Percentiles rank a stretch among this genome's conserved stretches.
These are phyloP conservation scores for Amblyjoppa fuscipennis DNA, from an alignment of 2,888 invertebrate genomes.

Conservation along the genomic window DNA sequence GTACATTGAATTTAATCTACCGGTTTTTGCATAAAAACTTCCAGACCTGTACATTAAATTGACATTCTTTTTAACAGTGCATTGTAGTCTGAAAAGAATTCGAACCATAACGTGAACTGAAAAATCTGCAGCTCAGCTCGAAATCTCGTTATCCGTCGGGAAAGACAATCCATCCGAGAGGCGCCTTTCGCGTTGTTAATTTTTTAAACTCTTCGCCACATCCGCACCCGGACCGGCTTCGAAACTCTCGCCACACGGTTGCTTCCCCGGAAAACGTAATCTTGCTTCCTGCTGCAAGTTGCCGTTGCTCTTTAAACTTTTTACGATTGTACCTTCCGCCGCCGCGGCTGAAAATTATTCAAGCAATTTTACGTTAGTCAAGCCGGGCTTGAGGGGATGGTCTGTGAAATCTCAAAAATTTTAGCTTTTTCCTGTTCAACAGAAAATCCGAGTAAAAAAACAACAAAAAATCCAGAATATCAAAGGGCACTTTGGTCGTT, in stretches of 20 bases:
- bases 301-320: not conserved
- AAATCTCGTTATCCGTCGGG: not conserved
- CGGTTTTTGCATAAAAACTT: too few relatives aligned
- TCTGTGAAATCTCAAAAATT: not conserved
- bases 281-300: not conserved
- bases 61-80: too few relatives aligned
- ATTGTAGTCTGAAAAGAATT: not conserved
- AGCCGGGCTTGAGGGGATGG: not conserved
- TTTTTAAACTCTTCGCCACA: not conserved
- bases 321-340: not conserved
- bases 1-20: too few relatives aligned
- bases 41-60: too few relatives aligned
- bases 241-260: not conserved
- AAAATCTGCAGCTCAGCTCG: not conserved
- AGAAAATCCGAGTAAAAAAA: too few relatives aligned
- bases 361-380: not conserved
- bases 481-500: too few relatives aligned
- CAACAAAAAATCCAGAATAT: too few relatives aligned
- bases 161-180: not conserved
- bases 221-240: not conserved
- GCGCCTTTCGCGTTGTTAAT: not conserved
- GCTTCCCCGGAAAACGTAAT: not conserved
- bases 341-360: not conserved
- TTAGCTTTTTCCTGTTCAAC: too few relatives aligned
- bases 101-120: not conserved